Base-by-base conservation (phyloP, 2,888 invertebrate genomes). In the Tanypteryx hageni region DNA sequence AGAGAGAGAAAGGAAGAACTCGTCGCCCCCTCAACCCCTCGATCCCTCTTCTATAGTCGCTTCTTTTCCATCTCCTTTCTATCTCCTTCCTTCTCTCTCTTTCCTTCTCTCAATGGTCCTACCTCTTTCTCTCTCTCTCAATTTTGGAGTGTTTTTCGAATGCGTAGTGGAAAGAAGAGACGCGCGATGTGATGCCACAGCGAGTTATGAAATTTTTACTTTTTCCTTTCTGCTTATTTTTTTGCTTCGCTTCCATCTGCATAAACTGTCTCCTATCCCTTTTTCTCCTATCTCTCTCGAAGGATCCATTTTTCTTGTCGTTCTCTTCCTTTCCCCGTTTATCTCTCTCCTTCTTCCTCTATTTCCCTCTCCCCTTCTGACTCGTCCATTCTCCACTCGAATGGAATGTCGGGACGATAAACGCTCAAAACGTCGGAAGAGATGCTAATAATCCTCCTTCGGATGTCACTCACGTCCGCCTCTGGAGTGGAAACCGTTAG, bases 371-470 rank as follows among this genome's bases (percentile, higher is more conserved):
- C 83, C 56, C 44, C 83, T 83, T 83, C 57, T 57, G 44, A 44
- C 83, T 83, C 56, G 68, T 44, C 89, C 68, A 89, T 64, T 89
- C 89, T 68, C 61, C 44, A 10, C 64, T 64, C 89, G 89, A 68
- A 56, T 68, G 68, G 89, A 89, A 89, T 89, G 89, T 56, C 89
- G n/a, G 31, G 89, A 57, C 56, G 56, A 83, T 89, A 89, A 89
- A 89, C 89, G 89, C 89, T 64, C 61, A 8, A 64, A 61, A 89
- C 64, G 64, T 89, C 14, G 68, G 56, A 64, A 89, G 61, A 44
- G 89, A 89, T 89, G 89, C 89, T 89, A 89, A 89, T 89, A 89
- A 89, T 89, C 89, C 64, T 89, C 89, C 89, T 89, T 89, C 89
- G 89, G 44, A 89, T 89, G 89, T 89, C 89, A 89, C 89, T 61